phyloP scores from a whole-genome alignment of 2,113 vertebrate genomes.

The Myxocyprinus asiaticus region DNA sequence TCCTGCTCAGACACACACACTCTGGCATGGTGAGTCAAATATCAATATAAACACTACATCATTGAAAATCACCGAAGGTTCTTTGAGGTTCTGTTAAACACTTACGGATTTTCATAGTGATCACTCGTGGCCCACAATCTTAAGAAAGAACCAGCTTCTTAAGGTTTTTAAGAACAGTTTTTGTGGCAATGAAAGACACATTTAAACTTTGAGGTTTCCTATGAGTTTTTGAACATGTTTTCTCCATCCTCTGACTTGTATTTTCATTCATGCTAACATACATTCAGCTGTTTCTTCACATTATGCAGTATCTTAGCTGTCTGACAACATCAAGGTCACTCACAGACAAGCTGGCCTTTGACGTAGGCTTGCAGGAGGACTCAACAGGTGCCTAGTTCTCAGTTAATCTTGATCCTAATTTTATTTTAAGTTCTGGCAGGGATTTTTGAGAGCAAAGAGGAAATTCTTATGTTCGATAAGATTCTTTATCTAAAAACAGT shows the following conservation, averaged over 20 bases:
- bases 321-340: slow-evolving; percentile 89
- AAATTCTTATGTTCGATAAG: too few species aligned
- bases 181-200: too few species aligned
- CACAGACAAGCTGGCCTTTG: slow-evolving; percentile 91
- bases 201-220: too few species aligned
- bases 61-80: neutral
- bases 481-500: neutral
- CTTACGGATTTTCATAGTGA: neutral
- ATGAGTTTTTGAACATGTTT: too few species aligned
- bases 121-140: too few species aligned
- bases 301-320: slow-evolving; percentile 85
- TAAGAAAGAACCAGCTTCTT: too few species aligned
- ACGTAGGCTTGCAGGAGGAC: slow-evolving; percentile 90
- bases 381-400: slow-evolving; percentile 77
- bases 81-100: neutral
- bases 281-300: neutral
- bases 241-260: too few species aligned
- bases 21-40: slow-evolving; percentile 84
- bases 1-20: slow-evolving; percentile 88
- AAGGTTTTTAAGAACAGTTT: too few species aligned
- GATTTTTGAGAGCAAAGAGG: too few species aligned
- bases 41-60: neutral
- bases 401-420: too few species aligned
- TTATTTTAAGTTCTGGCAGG: too few species aligned
- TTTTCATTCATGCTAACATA: too few species aligned